Evolutionary conservation across 2,888 invertebrate species (phyloP).

Genomic region (Xestia rhomboidea): DNA sequence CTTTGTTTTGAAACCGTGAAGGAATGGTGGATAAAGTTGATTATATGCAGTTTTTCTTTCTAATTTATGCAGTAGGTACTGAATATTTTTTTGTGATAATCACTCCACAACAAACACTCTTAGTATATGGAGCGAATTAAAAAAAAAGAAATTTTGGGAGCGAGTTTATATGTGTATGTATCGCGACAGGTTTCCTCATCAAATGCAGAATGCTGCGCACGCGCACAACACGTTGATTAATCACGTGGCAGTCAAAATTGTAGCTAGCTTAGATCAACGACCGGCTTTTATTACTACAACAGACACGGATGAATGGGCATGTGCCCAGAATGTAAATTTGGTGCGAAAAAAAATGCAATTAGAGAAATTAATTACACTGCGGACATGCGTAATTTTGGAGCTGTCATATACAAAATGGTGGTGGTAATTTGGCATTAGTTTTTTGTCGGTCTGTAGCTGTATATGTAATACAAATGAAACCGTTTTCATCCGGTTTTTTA

Average conservation of each 20-base stretch:
- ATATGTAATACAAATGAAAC: conserved; percentile 8
- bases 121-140: neutral
- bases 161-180: neutral
- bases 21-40: conserved; percentile 43
- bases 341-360: conserved; percentile 38
- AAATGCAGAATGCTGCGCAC: conserved; percentile 62
- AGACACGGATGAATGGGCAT: conserved; percentile 67
- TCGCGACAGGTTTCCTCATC: conserved; percentile 74
- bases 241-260: conserved; percentile 49
- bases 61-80: conserved; percentile 21
- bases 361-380: conserved; percentile 36
- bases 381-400: conserved; percentile 28
- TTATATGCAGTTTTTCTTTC: conserved; percentile 34
- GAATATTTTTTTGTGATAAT: conserved; percentile 8
- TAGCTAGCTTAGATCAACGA: conserved; percentile 73
- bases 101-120: neutral
- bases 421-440: conserved; percentile 7
- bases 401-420: conserved; percentile 20
- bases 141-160: too few relatives aligned
- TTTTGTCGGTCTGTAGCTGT: conserved; percentile 30
- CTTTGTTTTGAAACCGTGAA: conserved; percentile 61
- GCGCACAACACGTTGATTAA: conserved; percentile 52
- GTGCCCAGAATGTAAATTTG: conserved; percentile 56
- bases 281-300: conserved; percentile 70
- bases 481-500: conserved; percentile 39